Evolutionary conservation across 2,797 vertebrate genomes (phyloP).

Genomic region (Micrastur ruficollis): DNA sequence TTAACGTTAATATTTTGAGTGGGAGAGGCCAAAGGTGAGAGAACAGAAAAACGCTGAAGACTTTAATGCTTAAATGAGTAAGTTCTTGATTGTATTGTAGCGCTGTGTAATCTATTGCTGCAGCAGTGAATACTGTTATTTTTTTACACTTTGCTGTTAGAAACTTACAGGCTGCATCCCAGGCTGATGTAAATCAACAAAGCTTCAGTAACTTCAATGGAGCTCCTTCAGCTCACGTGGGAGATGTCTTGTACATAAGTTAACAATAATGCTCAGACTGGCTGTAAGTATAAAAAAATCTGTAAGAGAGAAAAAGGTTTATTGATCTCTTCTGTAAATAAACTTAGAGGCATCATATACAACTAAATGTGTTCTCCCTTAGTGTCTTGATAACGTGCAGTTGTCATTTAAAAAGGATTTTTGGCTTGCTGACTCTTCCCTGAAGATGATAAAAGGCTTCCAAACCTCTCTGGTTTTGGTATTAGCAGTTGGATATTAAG

Average conservation of each 20-base stretch:
- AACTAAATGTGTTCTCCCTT: background rate
- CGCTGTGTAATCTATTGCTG: background rate
- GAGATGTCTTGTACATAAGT: background rate
- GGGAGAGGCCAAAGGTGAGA: background rate
- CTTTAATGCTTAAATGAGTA: background rate
- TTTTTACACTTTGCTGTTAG: background rate
- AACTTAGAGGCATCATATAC: background rate
- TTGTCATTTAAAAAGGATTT: background rate
- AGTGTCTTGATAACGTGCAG: background rate
- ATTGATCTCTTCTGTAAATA: background rate
- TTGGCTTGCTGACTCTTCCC: background rate
- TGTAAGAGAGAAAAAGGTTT: background rate
- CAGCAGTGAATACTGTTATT: fast-evolving
- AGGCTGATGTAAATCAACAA: background rate
- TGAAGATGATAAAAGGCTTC: background rate
- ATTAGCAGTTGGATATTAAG: background rate
- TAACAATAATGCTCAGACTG: background rate
- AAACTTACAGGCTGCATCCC: background rate
- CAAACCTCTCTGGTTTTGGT: background rate
- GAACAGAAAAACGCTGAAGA: background rate
- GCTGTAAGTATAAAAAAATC: background rate
- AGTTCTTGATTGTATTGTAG: background rate
- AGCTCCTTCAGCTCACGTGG: background rate
- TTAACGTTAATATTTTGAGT: background rate
- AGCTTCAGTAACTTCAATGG: background rate